Percentiles rank a stretch among this genome's conserved stretches.
phyloP scores from a whole-genome alignment of 2,888 invertebrate genomes.

The Polymixis lichenea region DNA sequence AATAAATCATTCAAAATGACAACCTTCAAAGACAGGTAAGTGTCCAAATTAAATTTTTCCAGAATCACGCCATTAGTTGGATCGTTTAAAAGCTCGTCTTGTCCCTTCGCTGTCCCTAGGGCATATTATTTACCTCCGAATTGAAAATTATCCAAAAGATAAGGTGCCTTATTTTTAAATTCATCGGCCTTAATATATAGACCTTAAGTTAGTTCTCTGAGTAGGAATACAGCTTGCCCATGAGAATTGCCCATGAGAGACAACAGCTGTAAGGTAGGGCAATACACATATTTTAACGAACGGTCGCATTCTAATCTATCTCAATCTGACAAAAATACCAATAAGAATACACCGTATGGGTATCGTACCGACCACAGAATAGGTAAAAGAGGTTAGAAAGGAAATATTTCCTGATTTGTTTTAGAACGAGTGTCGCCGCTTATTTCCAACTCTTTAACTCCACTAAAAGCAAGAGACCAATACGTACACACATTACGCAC shows the following conservation, averaged over 20 bases:
- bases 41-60: constrained; percentile 31
- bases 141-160: constrained; percentile 43
- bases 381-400: too few relatives aligned
- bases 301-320: neutral
- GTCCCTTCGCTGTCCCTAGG: constrained; percentile 23
- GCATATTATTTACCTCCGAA: constrained; percentile 50
- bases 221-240: neutral
- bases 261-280: too few relatives aligned
- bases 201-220: too few relatives aligned
- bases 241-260: neutral
- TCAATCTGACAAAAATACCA: neutral
- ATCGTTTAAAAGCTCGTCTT: constrained; percentile 30
- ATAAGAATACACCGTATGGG: too few relatives aligned
- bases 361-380: too few relatives aligned
- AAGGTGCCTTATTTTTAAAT: constrained; percentile 43
- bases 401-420: too few relatives aligned
- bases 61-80: constrained; percentile 17
- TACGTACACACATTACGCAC: too few relatives aligned
- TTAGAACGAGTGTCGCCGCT: too few relatives aligned
- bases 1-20: neutral
- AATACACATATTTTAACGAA: neutral
- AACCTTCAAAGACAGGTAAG: neutral
- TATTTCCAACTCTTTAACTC: too few relatives aligned
- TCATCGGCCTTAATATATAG: constrained; percentile 30
- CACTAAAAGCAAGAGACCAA: too few relatives aligned